These are phyloP conservation scores for Hemichromis elongatus DNA, from an alignment of 2,113 vertebrate genomes.

Conservation along the genomic window DNA sequence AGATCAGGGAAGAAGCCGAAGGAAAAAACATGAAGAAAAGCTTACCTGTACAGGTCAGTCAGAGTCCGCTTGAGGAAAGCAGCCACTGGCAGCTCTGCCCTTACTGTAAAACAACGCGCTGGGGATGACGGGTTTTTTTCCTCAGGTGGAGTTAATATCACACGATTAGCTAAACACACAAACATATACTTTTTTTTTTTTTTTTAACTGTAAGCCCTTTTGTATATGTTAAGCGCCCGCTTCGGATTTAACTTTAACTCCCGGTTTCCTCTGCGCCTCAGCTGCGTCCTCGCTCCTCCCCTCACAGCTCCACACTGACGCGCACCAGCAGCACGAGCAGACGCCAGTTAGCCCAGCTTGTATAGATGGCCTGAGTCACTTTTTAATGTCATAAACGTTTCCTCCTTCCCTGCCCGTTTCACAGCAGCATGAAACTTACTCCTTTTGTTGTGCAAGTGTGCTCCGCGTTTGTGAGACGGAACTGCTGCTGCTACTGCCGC, in stretches of 20 bases:
- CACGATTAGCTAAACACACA: not conserved
- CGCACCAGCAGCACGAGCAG: not conserved
- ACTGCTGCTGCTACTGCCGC: not conserved
- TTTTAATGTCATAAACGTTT: not conserved
- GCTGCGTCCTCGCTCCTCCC: conserved; percentile 16
- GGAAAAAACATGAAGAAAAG: not conserved
- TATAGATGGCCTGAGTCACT: not conserved
- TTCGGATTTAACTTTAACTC: not conserved
- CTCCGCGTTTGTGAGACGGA: conserved; percentile 1
- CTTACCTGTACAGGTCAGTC: conserved; percentile 35
- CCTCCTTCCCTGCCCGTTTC: not conserved
- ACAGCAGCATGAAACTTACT: not conserved
- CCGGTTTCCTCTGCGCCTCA: not conserved
- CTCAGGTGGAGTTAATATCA: not conserved
- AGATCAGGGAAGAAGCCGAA: not conserved
- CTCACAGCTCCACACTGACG: not conserved
- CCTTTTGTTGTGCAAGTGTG: not conserved
- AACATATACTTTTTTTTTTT: not conserved
- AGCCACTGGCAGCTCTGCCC: not conserved
- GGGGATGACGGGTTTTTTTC: not conserved
- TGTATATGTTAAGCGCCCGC: not conserved
- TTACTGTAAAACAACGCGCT: not conserved
- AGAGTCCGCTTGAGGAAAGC: not conserved
- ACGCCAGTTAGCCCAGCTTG: not conserved
- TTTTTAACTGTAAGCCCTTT: fast-evolving